Evolutionary conservation across 1,140 invertebrate species (phyloP).

Genomic region (Ostrea denselamellosa): DNA sequence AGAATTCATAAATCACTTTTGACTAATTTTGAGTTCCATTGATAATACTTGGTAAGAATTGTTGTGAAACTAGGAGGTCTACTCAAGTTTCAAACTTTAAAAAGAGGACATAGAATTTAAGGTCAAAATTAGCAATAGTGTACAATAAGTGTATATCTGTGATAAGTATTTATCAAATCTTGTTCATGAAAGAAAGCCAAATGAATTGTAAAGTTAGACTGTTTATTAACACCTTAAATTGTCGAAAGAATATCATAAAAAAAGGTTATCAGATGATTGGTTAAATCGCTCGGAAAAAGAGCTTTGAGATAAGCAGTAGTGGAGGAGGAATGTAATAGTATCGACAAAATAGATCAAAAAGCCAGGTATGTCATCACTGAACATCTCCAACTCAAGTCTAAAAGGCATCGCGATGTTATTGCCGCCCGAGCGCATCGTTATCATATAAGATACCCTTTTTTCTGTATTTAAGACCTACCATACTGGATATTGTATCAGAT

Average conservation of each 20-base stretch:
- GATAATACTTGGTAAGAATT: not conserved
- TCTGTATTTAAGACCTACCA: too few species aligned
- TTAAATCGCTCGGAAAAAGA: not conserved
- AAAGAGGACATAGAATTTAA: not conserved
- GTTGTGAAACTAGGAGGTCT: not conserved
- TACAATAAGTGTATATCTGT: not conserved
- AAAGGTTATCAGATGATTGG: not conserved
- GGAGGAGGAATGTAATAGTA: too few species aligned
- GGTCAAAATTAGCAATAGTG: not conserved
- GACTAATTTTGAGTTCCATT: conserved; percentile 16
- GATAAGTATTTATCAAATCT: conserved; percentile 28
- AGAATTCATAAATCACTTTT: conserved; percentile 36
- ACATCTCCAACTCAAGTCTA: too few species aligned
- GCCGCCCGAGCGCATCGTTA: too few species aligned
- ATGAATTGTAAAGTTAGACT: not conserved
- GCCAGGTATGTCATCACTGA: too few species aligned
- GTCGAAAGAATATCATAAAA: not conserved
- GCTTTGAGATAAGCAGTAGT: not conserved
- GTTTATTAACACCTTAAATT: conserved; percentile 15
- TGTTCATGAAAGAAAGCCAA: not conserved
- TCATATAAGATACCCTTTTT: too few species aligned
- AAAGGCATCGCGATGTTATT: too few species aligned
- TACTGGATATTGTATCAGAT: too few species aligned
- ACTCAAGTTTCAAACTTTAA: conserved; percentile 9
- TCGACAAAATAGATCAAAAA: too few species aligned